Base-by-base conservation (phyloP, 2,888 invertebrate genomes). In the Chironomus tentans region DNA sequence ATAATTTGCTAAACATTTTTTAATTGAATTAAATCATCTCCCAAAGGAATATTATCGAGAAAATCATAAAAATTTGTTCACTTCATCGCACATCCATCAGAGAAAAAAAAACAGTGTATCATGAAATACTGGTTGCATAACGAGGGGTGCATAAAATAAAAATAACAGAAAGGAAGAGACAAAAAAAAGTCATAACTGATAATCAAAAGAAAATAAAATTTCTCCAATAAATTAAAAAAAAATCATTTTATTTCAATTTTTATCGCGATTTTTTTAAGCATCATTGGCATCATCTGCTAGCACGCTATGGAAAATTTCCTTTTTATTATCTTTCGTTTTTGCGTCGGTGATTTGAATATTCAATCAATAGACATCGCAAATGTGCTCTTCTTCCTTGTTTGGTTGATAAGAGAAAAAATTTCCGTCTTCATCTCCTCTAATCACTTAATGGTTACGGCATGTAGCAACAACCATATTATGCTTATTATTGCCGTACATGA, bases 271-370 rank as follows among this genome's bases (percentile, higher is more conserved):
- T 70, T 22, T 47, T 12, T 50, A 48, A 48, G 69, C 24, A 24
- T 69, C 56, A 6, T 13, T 24, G 24, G 68, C 74, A 74, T 74
- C 74, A 74, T 74, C 74, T 74, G 74, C 15, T 68, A 13, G 74
- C 22, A 18, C n/a, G 22, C 38, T 4, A 74, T 13, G 22, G 6
- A 38, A 38, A 72, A 56, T 38, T 38, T 38, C 7, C 10, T 56
- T 56, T 56, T 56, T 56, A 56, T 56, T 56, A 74, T 68, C 56
- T 18, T 24, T 38, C 38, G 38, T 62, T 74, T 74, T 74, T 68
- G 74, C 73, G 73, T 68, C 74, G 74, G 65, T 74, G 74, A 68
- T 68, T 74, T 74, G 74, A 74, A 74, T 74, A 47, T 56, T 71
- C 65, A 47, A 61, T 68, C 18, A 24, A 65, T 24, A 65, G 5